Base-by-base conservation (phyloP, 2,797 vertebrate genomes). In the Eulemur mongoz region DNA sequence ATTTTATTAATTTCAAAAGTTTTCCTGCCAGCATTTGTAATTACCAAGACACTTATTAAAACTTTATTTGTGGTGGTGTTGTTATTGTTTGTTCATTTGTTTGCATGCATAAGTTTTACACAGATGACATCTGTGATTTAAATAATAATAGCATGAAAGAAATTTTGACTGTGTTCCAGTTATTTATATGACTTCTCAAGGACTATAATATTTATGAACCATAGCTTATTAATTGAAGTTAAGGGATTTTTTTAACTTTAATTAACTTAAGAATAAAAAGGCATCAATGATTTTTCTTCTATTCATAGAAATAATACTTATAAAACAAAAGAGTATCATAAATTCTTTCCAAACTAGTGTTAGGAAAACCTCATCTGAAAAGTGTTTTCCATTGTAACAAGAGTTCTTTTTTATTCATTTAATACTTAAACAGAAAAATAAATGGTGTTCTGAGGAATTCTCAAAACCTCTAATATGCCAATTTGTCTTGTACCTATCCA, bases 1-100 rank as follows among this genome's bases (percentile, higher is more conserved):
- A 89, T 95, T 52, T 67, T 91, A 65, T 93, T 72, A 57, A 73
- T 22, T 40, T 97, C 96, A 92, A 7, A 63, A 90, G 93, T 96
- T 94, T 96, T 81, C 76, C 38, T 96, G 38, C 11, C 87, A 3
- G n/a, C 91, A 93, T 97, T 78, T 48, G 12, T 67, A 27, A 4
- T 92, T 84, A 18, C 40, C 52, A 94, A 81, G 14, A 2, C 67
- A 15, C 17, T 92, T 43, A 65, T 76, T 86, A 30, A 83, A 84
- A 69, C 14, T 54, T 57, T 25, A 13, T 73, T 45, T 59, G 22
- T 63, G 13, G 4, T n/a, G 15, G 2, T 59, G 4, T 11, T 50
- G 17, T 23, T 14, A 14, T 45, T 63, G 32, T 35, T 84, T 75
- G 27, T 72, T 59, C 8, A 22, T 17, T 88, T 91, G 18, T 11